These are phyloP conservation scores for Eulithis prunata DNA, from an alignment of 2,888 invertebrate genomes.

Conservation along the genomic window DNA sequence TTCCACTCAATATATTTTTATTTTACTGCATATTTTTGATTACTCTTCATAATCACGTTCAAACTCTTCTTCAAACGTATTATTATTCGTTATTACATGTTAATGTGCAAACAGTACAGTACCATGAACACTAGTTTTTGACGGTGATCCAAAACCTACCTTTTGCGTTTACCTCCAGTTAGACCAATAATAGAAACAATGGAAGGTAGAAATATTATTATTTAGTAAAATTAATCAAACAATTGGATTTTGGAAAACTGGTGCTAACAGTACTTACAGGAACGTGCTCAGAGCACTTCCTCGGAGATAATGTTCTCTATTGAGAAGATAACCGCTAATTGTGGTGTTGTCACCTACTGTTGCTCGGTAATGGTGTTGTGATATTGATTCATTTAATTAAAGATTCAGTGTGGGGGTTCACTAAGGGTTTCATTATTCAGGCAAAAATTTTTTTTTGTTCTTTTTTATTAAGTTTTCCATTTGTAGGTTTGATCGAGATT, in stretches of 20 bases:
- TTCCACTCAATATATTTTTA: background rate
- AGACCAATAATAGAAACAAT: too few species aligned
- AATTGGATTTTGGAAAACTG: background rate
- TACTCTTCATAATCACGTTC: constrained; percentile 5
- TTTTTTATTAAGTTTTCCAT: too few species aligned
- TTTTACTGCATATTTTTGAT: background rate
- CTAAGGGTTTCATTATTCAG: too few species aligned
- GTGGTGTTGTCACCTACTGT: constrained; percentile 9
- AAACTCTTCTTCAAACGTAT: constrained; percentile 3
- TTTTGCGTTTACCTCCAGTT: background rate
- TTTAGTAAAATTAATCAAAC: too few species aligned
- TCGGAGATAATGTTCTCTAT: constrained; percentile 16
- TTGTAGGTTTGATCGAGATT: too few species aligned
- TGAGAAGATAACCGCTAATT: constrained; percentile 23
- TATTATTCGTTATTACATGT: constrained; percentile 8
- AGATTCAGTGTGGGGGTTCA: too few species aligned
- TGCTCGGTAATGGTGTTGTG: background rate
- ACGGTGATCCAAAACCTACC: background rate
- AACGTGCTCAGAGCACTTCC: constrained; percentile 14
- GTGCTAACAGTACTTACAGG: background rate
- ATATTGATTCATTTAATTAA: background rate
- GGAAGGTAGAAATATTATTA: too few species aligned
- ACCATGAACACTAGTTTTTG: background rate
- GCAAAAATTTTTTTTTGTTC: too few species aligned
- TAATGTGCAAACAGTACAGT: constrained; percentile 14